phyloP scores from a whole-genome alignment of 2,797 vertebrate species.

The Anguilla megastoma region DNA sequence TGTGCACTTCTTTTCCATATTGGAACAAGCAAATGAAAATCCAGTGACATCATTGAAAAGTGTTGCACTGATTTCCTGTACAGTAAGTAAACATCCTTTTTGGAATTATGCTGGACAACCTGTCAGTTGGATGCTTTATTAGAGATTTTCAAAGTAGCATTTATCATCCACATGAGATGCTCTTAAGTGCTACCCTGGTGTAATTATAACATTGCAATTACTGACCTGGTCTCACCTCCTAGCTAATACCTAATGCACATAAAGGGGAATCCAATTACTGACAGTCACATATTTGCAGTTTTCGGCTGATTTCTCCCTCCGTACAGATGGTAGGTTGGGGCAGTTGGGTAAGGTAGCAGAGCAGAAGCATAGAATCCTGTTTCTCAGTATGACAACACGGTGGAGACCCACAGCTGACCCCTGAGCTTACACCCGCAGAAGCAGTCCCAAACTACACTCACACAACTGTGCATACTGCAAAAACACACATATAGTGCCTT shows the following conservation, averaged over 20 bases:
- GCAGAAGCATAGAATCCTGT: neutral
- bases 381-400: too few relatives aligned
- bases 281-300: neutral
- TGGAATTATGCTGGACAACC: neutral
- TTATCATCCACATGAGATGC: neutral
- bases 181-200: neutral
- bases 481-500: too few relatives aligned
- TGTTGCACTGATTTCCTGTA: neutral
- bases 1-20: neutral
- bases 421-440: too few relatives aligned
- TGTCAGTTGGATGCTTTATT: neutral
- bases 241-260: neutral
- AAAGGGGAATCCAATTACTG: neutral
- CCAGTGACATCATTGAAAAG: neutral
- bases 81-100: neutral
- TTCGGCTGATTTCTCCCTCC: neutral
- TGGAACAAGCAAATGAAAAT: neutral
- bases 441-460: too few relatives aligned
- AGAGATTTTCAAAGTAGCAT: neutral
- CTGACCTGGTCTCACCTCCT: neutral
- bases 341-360: neutral
- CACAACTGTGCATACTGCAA: too few relatives aligned
- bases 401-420: too few relatives aligned
- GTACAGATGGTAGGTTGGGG: neutral
- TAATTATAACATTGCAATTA: slow-evolving; percentile 4